phyloP scores from a whole-genome alignment of 2,888 invertebrate genomes.

The Branchipolynoe longqiensis region DNA sequence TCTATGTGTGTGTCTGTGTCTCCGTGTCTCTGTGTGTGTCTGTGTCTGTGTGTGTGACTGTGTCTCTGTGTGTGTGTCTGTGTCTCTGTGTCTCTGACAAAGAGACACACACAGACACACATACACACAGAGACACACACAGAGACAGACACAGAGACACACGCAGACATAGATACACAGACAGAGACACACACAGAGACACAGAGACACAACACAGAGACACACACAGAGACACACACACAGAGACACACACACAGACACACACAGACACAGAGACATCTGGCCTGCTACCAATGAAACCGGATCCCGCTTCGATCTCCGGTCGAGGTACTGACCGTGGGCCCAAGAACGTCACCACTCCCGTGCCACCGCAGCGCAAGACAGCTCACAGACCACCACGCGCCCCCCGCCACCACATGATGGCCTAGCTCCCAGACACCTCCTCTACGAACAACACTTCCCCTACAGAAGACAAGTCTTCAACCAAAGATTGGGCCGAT shows the following conservation, averaged over 20 bases:
- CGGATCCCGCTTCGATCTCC: no score
- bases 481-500: no score
- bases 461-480: no score
- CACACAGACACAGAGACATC: background rate
- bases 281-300: no score
- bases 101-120: background rate
- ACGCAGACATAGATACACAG: background rate
- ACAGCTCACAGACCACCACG: no score
- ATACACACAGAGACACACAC: background rate
- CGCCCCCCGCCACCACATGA: no score
- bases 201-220: background rate
- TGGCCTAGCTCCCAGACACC: no score
- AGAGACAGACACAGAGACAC: background rate
- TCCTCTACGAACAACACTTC: no score
- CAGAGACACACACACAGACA: background rate
- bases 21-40: background rate
- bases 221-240: background rate
- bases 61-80: background rate
- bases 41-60: background rate
- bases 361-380: no score
- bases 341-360: no score
- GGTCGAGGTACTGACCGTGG: no score
- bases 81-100: background rate
- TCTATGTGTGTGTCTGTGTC: background rate
- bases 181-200: background rate